These are phyloP conservation scores for Dryas iulia DNA, from an alignment of 1,140 invertebrate species.

Conservation along the genomic window DNA sequence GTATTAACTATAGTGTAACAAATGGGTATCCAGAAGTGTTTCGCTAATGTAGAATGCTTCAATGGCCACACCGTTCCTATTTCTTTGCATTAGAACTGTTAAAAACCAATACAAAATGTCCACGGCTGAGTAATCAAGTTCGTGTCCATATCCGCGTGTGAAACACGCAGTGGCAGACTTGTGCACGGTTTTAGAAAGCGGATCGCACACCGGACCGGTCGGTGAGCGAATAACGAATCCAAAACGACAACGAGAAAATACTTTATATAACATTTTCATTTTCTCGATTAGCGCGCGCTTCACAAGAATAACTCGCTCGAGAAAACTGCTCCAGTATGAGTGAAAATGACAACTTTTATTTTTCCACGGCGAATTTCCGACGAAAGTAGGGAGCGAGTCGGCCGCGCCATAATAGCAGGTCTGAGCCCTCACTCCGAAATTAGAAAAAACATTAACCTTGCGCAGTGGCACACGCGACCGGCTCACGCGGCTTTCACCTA, in stretches of 20 bases:
- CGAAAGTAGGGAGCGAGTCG: conserved; percentile 53
- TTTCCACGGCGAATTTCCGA: conserved; percentile 64
- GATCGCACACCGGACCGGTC: conserved; percentile 59
- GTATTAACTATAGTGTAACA: neutral
- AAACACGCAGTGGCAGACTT: conserved; percentile 59
- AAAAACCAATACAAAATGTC: conserved; percentile 31
- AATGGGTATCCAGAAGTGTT: neutral
- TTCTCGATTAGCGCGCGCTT: conserved; percentile 12
- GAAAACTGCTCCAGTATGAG: conserved; percentile 35
- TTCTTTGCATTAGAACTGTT: conserved; percentile 19
- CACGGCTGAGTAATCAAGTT: conserved; percentile 47
- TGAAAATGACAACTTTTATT: conserved; percentile 43
- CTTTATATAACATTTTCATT: conserved; percentile 33
- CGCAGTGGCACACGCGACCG: conserved; percentile 56
- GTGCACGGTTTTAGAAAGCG: conserved; percentile 72
- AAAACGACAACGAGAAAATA: conserved; percentile 44
- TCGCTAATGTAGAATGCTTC: conserved; percentile 1
- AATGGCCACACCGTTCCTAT: neutral
- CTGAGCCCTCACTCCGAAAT: conserved; percentile 59
- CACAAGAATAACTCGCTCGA: conserved; percentile 30
- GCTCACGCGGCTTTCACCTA: conserved; percentile 61
- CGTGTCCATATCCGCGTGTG: conserved; percentile 63
- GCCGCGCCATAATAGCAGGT: conserved; percentile 50
- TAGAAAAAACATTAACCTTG: conserved; percentile 70
- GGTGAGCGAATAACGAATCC: conserved; percentile 49